A percentile compares a stretch with the other conserved stretches of the same genome.
These are phyloP conservation scores for Lamprotornis superbus DNA, from an alignment of 2,113 vertebrate species.

Conservation along the genomic window DNA sequence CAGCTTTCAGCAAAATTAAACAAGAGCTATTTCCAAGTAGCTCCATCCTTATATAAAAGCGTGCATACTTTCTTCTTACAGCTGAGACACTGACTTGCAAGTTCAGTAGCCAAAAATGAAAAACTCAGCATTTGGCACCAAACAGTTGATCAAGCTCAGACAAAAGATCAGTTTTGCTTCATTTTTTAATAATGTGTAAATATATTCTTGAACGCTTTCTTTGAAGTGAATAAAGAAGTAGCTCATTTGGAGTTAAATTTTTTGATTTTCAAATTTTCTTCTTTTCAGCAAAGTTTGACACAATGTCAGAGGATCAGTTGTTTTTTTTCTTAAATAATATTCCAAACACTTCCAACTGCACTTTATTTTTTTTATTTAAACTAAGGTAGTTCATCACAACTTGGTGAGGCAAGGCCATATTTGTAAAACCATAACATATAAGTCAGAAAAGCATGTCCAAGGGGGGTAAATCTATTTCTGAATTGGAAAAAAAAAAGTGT, in stretches of 20 bases:
- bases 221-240: background rate
- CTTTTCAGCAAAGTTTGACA: background rate
- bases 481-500: background rate
- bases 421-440: background rate
- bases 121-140: background rate
- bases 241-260: background rate
- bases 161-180: background rate
- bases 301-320: background rate
- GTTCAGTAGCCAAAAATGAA: background rate
- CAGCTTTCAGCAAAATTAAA: background rate
- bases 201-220: background rate
- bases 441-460: background rate
- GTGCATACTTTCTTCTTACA: background rate
- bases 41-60: background rate
- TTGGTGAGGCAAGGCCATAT: background rate
- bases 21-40: background rate
- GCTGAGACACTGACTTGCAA: background rate
- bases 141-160: background rate
- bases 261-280: background rate
- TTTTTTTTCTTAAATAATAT: background rate
- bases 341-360: background rate
- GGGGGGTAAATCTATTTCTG: fast-evolving
- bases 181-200: background rate
- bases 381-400: background rate
- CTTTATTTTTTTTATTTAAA: background rate